phyloP scores from a whole-genome alignment of 2,888 invertebrate genomes.

The Pandemis corylana region DNA sequence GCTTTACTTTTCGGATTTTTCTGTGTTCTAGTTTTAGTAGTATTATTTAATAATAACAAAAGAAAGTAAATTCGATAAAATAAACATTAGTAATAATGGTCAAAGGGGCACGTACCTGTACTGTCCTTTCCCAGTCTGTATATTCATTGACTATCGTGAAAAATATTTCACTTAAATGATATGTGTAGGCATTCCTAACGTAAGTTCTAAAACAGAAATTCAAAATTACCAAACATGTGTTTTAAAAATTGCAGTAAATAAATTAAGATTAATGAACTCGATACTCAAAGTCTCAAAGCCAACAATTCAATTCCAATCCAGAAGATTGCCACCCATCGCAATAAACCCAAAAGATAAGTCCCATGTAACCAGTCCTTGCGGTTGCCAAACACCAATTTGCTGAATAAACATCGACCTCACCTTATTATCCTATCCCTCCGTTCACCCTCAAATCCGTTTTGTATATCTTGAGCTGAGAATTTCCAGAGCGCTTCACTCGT shows the following conservation, averaged over 20 bases:
- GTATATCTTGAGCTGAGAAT: conserved; percentile 93
- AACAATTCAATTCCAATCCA: conserved; percentile 7
- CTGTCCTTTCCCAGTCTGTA: conserved; percentile 98
- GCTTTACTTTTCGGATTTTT: too few relatives aligned
- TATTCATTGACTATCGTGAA: conserved; percentile 98
- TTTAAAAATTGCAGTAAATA: neutral
- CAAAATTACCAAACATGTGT: neutral
- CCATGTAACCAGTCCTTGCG: conserved; percentile 48
- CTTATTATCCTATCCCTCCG: conserved; percentile 93
- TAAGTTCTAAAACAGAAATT: conserved; percentile 87
- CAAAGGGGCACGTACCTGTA: conserved; percentile 73
- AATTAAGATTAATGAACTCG: neutral
- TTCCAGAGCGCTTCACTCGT: conserved; percentile 96
- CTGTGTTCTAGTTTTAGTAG: too few relatives aligned
- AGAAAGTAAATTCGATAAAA: too few relatives aligned
- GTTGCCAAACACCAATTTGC: conserved; percentile 72
- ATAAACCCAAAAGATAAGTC: conserved; percentile 8
- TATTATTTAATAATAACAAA: too few relatives aligned
- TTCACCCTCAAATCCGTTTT: conserved; percentile 95
- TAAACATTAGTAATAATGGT: neutral
- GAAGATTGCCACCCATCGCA: conserved; percentile 2
- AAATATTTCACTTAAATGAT: conserved; percentile 98
- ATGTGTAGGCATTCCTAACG: conserved; percentile 97
- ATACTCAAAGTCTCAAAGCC: conserved; percentile 14
- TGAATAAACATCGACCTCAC: conserved; percentile 77